Evolutionary conservation across 2,113 vertebrate species (phyloP).

Genomic region (Onychostruthus taczanowskii): DNA sequence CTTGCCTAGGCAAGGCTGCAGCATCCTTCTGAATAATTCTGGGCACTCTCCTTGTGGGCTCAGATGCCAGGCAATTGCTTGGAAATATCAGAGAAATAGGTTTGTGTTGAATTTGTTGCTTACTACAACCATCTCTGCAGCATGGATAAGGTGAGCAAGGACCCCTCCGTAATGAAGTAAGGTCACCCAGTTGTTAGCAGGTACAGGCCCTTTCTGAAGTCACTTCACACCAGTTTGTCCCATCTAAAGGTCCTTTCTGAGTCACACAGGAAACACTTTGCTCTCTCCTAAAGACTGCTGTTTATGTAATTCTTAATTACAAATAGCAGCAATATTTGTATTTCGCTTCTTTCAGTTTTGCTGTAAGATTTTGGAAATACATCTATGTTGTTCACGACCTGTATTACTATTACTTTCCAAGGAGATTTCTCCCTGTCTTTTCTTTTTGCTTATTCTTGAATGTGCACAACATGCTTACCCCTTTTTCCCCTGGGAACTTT

Average conservation of each 20-base stretch:
- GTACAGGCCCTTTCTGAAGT: background rate
- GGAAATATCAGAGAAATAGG: background rate
- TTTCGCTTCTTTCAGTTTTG: background rate
- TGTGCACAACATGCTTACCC: background rate
- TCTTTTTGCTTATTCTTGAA: background rate
- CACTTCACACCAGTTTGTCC: background rate
- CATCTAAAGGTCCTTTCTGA: background rate
- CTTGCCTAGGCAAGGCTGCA: background rate
- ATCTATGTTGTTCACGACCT: background rate
- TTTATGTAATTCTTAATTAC: background rate
- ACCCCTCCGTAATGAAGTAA: fast-evolving
- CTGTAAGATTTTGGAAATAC: background rate
- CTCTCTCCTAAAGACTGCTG: background rate
- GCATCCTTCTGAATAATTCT: background rate
- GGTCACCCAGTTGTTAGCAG: background rate
- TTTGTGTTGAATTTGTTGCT: background rate
- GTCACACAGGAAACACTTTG: background rate
- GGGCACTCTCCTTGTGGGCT: background rate
- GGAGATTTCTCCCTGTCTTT: background rate
- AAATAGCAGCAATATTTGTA: background rate
- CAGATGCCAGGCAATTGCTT: background rate
- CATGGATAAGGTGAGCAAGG: background rate
- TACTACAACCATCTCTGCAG: background rate
- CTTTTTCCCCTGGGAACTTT: background rate
- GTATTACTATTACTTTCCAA: background rate